These are phyloP conservation scores for Trachythela sp. DNA, from an alignment of 64 coral and sea anemone species.

Conservation along the genomic window DNA sequence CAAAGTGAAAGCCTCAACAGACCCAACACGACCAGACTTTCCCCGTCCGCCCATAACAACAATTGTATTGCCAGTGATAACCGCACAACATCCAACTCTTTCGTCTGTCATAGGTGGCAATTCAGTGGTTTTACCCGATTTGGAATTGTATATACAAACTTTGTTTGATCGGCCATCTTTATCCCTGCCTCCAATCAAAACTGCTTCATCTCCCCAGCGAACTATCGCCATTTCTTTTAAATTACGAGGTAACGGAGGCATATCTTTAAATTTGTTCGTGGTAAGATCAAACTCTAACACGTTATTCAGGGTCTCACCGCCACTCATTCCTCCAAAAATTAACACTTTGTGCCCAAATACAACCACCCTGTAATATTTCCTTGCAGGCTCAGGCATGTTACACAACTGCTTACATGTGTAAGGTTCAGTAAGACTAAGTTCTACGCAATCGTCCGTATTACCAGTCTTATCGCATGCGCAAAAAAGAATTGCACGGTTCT, in stretches of 20 bases:
- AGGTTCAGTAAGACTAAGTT: neutral
- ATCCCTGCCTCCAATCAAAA: neutral
- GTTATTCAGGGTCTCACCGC: neutral
- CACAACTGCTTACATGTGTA: neutral
- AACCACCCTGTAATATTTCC: neutral
- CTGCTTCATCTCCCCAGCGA: neutral
- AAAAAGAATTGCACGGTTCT: neutral
- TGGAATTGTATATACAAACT: neutral
- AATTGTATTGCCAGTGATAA: neutral
- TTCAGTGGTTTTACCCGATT: neutral
- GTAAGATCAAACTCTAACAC: neutral
- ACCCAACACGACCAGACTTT: neutral
- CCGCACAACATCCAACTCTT: neutral
- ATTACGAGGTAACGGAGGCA: neutral
- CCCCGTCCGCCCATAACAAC: slow-evolving; percentile 5
- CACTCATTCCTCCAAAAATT: neutral
- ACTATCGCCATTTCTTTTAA: neutral
- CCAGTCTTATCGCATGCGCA: neutral
- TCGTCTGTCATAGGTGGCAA: neutral
- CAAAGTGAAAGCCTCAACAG: slow-evolving; percentile 1
- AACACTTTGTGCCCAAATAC: neutral
- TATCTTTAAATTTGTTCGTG: neutral
- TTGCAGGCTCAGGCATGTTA: neutral
- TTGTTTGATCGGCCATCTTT: neutral
- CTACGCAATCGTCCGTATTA: neutral